phyloP scores from a whole-genome alignment of 2,888 invertebrate species.

The Ophioninae sp. region DNA sequence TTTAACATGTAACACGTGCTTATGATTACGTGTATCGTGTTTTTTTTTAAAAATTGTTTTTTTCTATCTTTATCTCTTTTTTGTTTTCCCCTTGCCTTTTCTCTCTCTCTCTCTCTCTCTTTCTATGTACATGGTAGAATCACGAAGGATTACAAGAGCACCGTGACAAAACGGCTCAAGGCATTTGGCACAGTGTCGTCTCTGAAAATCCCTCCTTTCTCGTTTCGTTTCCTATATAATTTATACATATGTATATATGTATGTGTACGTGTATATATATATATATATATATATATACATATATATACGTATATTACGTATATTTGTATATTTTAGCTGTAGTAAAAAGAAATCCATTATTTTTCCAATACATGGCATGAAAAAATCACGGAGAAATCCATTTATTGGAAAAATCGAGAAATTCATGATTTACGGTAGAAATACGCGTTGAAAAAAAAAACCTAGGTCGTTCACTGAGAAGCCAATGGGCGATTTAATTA shows the following conservation, averaged over 20 bases:
- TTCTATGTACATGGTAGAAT: conserved; percentile 65
- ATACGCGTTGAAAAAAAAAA: no score
- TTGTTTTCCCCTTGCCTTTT: conserved; percentile 22
- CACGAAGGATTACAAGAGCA: conserved; percentile 15
- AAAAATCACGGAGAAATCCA: no score
- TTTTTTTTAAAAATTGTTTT: conserved; percentile 37
- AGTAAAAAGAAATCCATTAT: no score
- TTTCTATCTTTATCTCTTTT: conserved; percentile 27
- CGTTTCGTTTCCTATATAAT: neutral
- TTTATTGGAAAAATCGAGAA: no score
- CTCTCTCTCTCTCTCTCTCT: conserved; percentile 21
- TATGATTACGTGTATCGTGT: conserved; percentile 59
- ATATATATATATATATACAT: neutral
- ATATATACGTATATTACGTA: neutral
- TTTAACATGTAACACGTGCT: conserved; percentile 62
- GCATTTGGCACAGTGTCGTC: conserved; percentile 3
- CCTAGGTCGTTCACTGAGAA: no score
- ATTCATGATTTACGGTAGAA: no score
- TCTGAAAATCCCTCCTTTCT: conserved; percentile 36
- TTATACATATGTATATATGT: no score
- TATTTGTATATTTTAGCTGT: neutral
- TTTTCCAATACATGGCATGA: no score
- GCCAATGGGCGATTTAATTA: neutral
- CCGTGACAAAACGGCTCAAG: neutral
- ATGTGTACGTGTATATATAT: no score